Evolutionary conservation across 2,888 invertebrate species (phyloP), one percentile per base, ranked within the genome.

Genomic region (Drosophila mimica): DNA sequence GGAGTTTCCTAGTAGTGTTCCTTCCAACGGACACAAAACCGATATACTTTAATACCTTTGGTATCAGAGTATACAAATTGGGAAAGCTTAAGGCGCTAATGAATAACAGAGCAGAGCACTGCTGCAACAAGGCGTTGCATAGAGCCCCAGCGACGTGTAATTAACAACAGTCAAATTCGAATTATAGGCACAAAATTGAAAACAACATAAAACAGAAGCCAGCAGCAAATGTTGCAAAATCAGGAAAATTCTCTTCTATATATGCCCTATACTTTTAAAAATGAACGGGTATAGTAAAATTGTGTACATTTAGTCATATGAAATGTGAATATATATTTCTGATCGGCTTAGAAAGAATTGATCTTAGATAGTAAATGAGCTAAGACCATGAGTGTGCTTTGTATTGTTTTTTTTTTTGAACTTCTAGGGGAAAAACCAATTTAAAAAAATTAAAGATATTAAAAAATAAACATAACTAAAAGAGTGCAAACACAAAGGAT

Each of bases 141-240:
- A 33, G 40, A 33, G 40, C 31, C 59, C 46, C 62, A 68, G 53
- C 73, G 56, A 49, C 57, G 71, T 72, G 82, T 89, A 84, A 84
- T 89, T 89, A 75, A 83, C 69, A 83, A 81, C 87, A 83, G 57
- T 43, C 69, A 38, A 66, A 62, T 61, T 62, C 28, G 43, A 60
- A 56, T 60, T 59, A 43, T 36, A 49, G 56, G 49, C 62, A 48
- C 69, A 56, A 60, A 58, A 77, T 38, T 48, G 36, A 69, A 71
- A 61, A 34, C 52, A 85, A 83, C 85, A 85, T 74, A 72, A 88
- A 89, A 79, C 83, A 84, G 88, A 85, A 85, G 70, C 71, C 76
- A 54, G 7, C 58, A 52, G 56, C 58, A 71, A 71, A 56, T 74
- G 38, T 88, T 79, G 57, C 79, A 73, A 74, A 81, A 85, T 67